Percentiles rank a stretch among this genome's conserved stretches.
Conservation (phyloP, 2,113 vertebrate species). For the Amia ocellicauda region DNA sequence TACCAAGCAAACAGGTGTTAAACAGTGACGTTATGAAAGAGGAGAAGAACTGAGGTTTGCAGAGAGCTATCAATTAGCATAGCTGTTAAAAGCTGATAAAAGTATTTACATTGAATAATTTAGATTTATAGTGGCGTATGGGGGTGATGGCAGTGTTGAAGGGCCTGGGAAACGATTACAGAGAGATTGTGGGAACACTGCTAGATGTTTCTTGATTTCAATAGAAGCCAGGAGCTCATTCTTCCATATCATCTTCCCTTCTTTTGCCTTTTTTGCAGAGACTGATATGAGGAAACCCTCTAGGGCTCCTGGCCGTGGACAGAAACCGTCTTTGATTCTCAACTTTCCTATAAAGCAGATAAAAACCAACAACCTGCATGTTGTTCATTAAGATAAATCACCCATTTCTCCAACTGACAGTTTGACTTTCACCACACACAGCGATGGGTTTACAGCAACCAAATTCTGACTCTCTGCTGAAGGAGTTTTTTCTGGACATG, state of each 20-base stretch:
- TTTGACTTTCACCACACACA: slow-evolving; percentile 35
- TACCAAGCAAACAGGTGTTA: too few species aligned
- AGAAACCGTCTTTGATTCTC: slow-evolving; percentile 41
- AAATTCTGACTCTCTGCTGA: slow-evolving; percentile 36
- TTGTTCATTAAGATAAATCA: slow-evolving; percentile 38
- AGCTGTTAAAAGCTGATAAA: too few species aligned
- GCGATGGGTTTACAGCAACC: slow-evolving; percentile 50
- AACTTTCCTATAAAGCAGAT: slow-evolving; percentile 44
- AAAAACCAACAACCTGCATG: slow-evolving; percentile 38
- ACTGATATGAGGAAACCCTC: slow-evolving; percentile 67
- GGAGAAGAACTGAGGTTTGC: too few species aligned
- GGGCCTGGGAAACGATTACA: too few species aligned
- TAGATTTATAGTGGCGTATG: too few species aligned
- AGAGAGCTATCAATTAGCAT: too few species aligned
- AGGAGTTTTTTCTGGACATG: slow-evolving; percentile 31
- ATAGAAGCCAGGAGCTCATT: too few species aligned
- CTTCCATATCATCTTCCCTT: not conserved
- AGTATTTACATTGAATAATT: too few species aligned
- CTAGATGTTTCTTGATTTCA: too few species aligned
- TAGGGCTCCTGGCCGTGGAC: slow-evolving; percentile 53
- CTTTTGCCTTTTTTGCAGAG: slow-evolving; percentile 38
- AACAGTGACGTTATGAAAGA: too few species aligned
- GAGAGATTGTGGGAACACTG: too few species aligned
- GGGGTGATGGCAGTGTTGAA: too few species aligned
- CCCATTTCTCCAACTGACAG: slow-evolving; percentile 22